These are phyloP conservation scores for Pogonus chalceus DNA, from an alignment of 1,140 invertebrate species.

Conservation along the genomic window DNA sequence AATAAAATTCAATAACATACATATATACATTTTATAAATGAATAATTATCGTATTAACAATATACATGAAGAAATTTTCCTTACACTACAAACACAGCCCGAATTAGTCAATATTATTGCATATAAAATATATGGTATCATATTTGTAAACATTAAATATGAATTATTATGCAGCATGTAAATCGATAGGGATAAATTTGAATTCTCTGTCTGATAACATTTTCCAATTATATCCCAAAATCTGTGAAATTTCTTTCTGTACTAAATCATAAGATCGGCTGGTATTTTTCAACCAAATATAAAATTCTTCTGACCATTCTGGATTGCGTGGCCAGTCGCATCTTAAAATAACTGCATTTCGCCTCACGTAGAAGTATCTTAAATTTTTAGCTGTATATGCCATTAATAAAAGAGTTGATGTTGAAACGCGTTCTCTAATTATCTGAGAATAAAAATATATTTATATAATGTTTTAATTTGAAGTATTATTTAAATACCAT, in stretches of 20 bases:
- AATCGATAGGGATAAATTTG: constrained; percentile 25
- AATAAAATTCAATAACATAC: no score
- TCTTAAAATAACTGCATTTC: constrained; percentile 59
- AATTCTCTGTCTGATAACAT: constrained; percentile 66
- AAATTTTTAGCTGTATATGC: constrained; percentile 55
- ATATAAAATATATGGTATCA: no score
- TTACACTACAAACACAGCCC: no score
- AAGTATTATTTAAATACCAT: constrained; percentile 38
- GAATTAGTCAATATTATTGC: no score
- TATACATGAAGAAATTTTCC: no score
- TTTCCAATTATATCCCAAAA: constrained; percentile 59
- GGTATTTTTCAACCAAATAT: constrained; percentile 51
- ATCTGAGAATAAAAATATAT: constrained; percentile 39
- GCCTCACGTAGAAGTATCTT: constrained; percentile 52
- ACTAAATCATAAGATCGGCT: constrained; percentile 53
- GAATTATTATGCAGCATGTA: not conserved
- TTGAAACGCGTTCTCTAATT: constrained; percentile 69
- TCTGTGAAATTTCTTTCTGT: constrained; percentile 56
- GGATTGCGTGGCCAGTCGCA: constrained; percentile 58
- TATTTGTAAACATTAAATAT: no score
- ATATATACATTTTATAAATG: no score
- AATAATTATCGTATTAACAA: no score
- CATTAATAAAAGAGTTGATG: constrained; percentile 65
- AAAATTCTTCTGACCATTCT: constrained; percentile 58
- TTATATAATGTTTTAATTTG: constrained; percentile 8